Evolutionary conservation across 92 coral and sea anemone genomes (phyloP), one percentile per base, ranked within the genome.

Genomic region (Zoanthus sociatus): DNA sequence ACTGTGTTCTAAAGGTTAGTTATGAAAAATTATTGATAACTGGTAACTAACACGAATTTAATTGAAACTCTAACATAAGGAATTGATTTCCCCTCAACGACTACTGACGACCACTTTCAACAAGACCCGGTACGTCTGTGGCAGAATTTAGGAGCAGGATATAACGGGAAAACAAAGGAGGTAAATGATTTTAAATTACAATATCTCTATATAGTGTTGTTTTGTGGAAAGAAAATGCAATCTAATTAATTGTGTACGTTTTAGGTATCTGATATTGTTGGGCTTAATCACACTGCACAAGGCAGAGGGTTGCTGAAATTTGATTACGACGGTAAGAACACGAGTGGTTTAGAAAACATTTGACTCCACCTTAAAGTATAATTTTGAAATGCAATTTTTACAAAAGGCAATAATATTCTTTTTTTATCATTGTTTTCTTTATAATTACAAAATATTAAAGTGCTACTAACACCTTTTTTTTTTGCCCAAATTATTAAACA

Each of bases 301-400:
- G 98, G 98, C 46, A 82, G 98, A 46, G 98, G 98, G 30, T 84
- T 96, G 61, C 78, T 94, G 17, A 96, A 94, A 71, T 92, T 94
- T 90, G 98, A 96, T 75, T 96, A 78, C 85, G 96, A 94, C 79
- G 98, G 98, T 95, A 76, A 83, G 92, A 37, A 3, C 21, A 7
- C 55, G 55, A 11, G 9, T 50, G 55, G 9, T 50, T 50, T 50
- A 50, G 10, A 2, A 50, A 50, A 50, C 1, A 50, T 7, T 7
- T 7, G 1, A 50, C 12, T 50, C 7, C 55, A 50, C 55, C 8
- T 50, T 11, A 11, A 50, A 6, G 55, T 50, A 3, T 11, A 50
- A 1, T 37, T 50, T 50, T 11, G 55, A 50, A 50, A 11, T 11
- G 42, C 4, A 37, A 37, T 1, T 2, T 37, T 37, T 37, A 37